Evolutionary conservation across 1,140 invertebrate genomes (phyloP), one percentile per base, ranked within the genome.

Genomic region (Trissolcus basalis): DNA sequence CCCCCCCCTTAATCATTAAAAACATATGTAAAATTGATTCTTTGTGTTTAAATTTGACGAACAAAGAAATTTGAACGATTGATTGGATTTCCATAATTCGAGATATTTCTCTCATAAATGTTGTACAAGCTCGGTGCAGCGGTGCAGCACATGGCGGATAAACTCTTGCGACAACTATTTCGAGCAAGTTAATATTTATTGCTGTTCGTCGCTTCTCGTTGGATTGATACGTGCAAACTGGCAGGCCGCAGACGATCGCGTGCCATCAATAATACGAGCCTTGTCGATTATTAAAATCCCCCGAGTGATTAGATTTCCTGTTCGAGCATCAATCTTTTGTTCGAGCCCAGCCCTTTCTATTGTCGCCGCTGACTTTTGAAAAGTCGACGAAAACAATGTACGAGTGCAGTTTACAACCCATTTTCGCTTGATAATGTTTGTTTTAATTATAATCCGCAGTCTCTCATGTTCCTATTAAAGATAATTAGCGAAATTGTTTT

Each of bases 111-210:
- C 16, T 19, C 19, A 54, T 45, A 45, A 56, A 33, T 45, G 54
- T 54, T 43, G 16, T 12, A 27, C 36, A 53, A 50, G 32, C 27
- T 32, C 19, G 19, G 19, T n/a, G n/a, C n/a, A n/a, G 19, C 6
- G 15, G 32, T 11, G 51, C 10, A 33, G 16, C 19, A 55, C 9
- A 41, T 27, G 47, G 55, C 43, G 6, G 45, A 39, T 14, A 41
- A 10, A 49, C 35, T 32, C 45, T 39, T 49, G 13, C 19, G 33
- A 39, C 47, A 39, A 49, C 35, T 49, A 49, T 60, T 60, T 60
- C 12, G 47, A 35, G 14, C 14, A 41, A 49, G 35, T 60, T 60
- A 45, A 27, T 60, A 60, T 60, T 60, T 60, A 60, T 60, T 49
- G 12, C 33, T 19, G 35, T 14, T 15, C 51, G 36, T 43, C 1